Evolutionary conservation across 2,797 vertebrate species (phyloP).

Genomic region (Mus caroli): DNA sequence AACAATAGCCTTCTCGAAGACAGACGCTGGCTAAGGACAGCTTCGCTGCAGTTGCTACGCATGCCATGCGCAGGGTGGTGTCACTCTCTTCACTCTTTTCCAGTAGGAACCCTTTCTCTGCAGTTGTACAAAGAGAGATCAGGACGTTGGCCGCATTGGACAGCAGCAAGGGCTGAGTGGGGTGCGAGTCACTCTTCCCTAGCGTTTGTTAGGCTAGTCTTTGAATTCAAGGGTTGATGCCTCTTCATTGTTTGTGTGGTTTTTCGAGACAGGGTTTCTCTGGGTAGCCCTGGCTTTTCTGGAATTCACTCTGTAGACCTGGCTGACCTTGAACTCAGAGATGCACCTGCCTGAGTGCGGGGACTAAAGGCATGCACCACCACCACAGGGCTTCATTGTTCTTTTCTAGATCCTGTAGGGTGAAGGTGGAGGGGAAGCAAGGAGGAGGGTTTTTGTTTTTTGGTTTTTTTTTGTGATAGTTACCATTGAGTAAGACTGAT

Average conservation of each 20-base stretch:
- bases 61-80: accelerated
- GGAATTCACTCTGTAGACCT: background rate
- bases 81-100: accelerated
- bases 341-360: background rate
- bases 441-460: background rate
- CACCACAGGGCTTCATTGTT: background rate
- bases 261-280: background rate
- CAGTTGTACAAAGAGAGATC: background rate
- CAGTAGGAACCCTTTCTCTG: background rate
- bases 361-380: background rate
- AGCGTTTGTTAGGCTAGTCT: background rate
- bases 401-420: background rate
- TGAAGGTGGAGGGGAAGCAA: background rate
- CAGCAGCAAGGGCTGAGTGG: background rate
- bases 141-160: background rate
- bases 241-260: background rate
- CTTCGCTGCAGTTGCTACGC: background rate
- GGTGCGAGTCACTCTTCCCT: background rate
- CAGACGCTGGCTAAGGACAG: background rate
- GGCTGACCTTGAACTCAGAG: background rate
- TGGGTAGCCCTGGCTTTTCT: background rate
- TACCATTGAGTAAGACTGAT: background rate
- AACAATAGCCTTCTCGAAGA: background rate
- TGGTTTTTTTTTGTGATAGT: background rate
- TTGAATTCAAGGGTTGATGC: background rate